These are phyloP conservation scores for Catharus fuscescens DNA, from an alignment of 2,113 vertebrate genomes.

Conservation along the genomic window DNA sequence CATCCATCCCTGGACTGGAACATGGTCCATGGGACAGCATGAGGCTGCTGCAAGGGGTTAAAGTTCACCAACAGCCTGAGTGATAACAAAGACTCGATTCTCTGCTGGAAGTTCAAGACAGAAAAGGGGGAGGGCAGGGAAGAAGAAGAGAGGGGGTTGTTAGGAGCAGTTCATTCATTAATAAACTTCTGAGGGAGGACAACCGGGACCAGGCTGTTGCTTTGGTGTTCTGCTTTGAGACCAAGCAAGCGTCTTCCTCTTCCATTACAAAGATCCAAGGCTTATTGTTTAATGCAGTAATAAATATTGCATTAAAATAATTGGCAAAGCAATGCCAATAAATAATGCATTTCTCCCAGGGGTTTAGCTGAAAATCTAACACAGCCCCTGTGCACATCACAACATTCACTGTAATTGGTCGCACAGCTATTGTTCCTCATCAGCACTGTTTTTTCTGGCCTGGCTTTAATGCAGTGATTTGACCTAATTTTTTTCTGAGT, in stretches of 20 bases:
- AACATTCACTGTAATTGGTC: neutral
- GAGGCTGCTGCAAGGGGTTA: neutral
- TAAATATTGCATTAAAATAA: conserved; percentile 1
- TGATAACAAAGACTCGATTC: conserved; percentile 69
- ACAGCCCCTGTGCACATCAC: neutral
- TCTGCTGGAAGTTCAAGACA: conserved; percentile 42
- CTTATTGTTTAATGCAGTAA: neutral
- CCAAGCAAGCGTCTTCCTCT: neutral
- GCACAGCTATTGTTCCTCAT: neutral
- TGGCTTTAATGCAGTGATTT: neutral
- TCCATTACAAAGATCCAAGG: neutral
- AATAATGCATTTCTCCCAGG: neutral
- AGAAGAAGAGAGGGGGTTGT: neutral
- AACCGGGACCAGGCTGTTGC: neutral
- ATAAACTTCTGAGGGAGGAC: conserved; percentile 44
- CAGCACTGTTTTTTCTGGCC: neutral
- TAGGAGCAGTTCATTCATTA: conserved; percentile 53
- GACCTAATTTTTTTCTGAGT: conserved; percentile 3
- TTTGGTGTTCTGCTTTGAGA: neutral
- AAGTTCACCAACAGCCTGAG: conserved; percentile 14
- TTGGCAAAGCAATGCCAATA: neutral
- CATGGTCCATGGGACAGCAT: neutral
- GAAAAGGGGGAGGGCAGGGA: conserved; percentile 13
- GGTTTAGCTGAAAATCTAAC: neutral
- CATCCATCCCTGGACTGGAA: neutral